Evolutionary conservation across 2,113 vertebrate species (phyloP).

Genomic region (Carettochelys insculpta): DNA sequence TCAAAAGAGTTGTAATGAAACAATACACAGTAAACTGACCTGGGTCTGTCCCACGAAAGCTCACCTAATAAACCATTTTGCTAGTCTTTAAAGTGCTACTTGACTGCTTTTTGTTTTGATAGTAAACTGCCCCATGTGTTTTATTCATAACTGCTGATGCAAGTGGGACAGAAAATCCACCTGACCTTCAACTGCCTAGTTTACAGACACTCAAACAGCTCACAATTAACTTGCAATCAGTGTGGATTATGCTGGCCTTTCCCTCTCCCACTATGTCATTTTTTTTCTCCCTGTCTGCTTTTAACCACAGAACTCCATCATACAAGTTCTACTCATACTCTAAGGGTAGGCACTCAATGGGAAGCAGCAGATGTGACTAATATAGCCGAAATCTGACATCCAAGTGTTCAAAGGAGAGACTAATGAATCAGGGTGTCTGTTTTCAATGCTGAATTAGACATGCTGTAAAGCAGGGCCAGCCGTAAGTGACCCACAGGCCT

Average conservation of each 20-base stretch:
- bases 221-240: conserved; percentile 38
- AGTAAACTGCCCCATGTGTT: not conserved
- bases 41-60: too few relatives aligned
- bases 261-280: not conserved
- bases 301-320: not conserved
- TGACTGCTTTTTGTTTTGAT: too few relatives aligned
- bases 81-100: too few relatives aligned
- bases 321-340: not conserved
- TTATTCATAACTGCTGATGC: conserved; percentile 47
- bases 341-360: not conserved
- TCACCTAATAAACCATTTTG: too few relatives aligned
- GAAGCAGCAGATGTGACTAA: not conserved
- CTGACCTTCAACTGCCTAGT: conserved; percentile 36
- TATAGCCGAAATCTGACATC: not conserved
- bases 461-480: not conserved
- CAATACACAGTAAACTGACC: not conserved
- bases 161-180: conserved; percentile 16
- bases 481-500: too few relatives aligned
- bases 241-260: not conserved
- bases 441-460: not conserved
- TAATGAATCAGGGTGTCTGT: not conserved
- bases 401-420: not conserved
- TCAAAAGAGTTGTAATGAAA: conserved; percentile 9
- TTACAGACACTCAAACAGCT: conserved; percentile 28
- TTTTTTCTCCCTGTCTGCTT: not conserved